Base-by-base conservation (phyloP, 2,888 invertebrate genomes). In the Xylota segnis region DNA sequence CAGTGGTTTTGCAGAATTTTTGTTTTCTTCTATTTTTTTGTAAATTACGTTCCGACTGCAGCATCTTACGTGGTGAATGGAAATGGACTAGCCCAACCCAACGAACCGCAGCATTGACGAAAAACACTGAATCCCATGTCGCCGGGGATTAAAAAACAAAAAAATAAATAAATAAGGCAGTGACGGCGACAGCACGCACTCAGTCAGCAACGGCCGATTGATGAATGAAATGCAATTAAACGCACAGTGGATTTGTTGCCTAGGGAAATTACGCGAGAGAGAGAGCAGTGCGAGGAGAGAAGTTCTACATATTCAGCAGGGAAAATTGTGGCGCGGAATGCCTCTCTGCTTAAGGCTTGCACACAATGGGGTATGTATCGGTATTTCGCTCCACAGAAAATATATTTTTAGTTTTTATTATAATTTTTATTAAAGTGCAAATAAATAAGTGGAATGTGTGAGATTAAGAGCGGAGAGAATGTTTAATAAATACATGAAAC, bases 101-200 rank as follows among this genome's bases (percentile, higher is more conserved):
- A 29, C 12, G 45, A 34, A 43, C 4, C 43, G 47, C 34, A 34
- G 40, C 50, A 52, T 61, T 10, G 52, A 61, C 23, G 45, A 34
- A 59, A 58, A 63, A 37, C 58, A 84, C 84, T 59, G 37, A 79
- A 75, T 59, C 34, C 65, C 70, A 71, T 75, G 32, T 71, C 65
- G 74, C 75, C 84, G 75, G 75, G 56, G 34, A 63, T 47, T 58
- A 43, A 56, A 65, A 84, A 84, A 52, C 5, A 71, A 82, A 71
- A 72, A 75, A 84, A 84, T 84, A 84, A 84, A 84, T 84, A 76
- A 84, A 71, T 16, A 47, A 65, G 23, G 54, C 66, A 23, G 9
- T 18, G 34, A 66, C 56, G 3, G 45, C 58, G 34, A 6, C 43
- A 43, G 54, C 45, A 9, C 68, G 74, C 63, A 34, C 56, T 59